Base-by-base conservation (phyloP, 2,888 invertebrate genomes). In the Drosophila hamatofila region DNA sequence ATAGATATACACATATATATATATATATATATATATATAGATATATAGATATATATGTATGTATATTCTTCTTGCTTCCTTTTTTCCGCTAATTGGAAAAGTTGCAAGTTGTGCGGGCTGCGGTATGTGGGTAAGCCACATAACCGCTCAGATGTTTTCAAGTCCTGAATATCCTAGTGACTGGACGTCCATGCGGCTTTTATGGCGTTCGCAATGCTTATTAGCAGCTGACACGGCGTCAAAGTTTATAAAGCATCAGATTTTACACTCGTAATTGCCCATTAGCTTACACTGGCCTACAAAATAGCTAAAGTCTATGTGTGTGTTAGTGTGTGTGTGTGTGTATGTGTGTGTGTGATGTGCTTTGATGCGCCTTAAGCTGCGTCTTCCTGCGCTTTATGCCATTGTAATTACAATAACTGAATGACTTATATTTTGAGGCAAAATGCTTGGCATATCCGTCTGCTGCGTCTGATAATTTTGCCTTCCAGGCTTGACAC, bases 1-100 rank as follows among this genome's bases (percentile, higher is more conserved):
- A 33, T 6, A 35, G 3, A 8, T 35, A 52, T 23, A 52, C 37
- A 33, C 7, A 35, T 9, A 3, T 35, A 52, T 35, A 52, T 23
- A 23, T 16, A 33, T 14, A 16, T 12, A 21, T 23, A 14, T 9
- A 11, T 35, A 37, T 25, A 23, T 37, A 7, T n/a, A 6, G n/a
- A 11, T 52, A 14, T 37, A 25, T n/a, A 37, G 23, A 21, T 35
- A 16, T 21, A 21, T 51, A 14, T 51, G 12, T 51, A 11, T 21
- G 7, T 51, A 11, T 33, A 16, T 46, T 35, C 16, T 39, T 23
- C n/a, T 16, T 33, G 11, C 14, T 11, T 54, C 41, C 49, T 77
- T 85, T 89, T 82, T 84, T 80, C 71, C 90, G 89, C 91, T 90
- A 90, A 90, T 90, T 90, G 90, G 90, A 90, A 90, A 90, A 90